These are phyloP conservation scores for Drosophila murphyi DNA, from an alignment of 1,140 invertebrate genomes.

Conservation along the genomic window DNA sequence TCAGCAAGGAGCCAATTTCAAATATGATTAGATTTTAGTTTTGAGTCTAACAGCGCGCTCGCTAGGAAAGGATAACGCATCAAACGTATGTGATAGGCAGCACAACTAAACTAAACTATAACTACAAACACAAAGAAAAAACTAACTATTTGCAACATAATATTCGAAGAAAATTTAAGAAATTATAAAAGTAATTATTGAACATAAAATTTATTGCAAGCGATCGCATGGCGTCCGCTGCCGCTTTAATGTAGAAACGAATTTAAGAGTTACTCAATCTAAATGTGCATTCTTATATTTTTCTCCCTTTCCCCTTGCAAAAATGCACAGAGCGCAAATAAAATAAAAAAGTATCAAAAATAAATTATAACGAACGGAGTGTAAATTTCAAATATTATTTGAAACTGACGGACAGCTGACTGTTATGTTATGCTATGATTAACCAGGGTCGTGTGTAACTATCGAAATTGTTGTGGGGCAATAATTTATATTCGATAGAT, in stretches of 20 bases:
- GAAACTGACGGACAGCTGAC: slow-evolving; percentile 2
- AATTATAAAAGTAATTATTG: slow-evolving; percentile 45
- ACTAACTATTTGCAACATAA: slow-evolving; percentile 25
- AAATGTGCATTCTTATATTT: slow-evolving; percentile 42
- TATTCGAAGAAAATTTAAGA: slow-evolving; percentile 26
- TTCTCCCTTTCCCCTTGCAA: slow-evolving; percentile 10
- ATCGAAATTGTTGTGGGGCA: slow-evolving; percentile 33
- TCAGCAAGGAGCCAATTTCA: slow-evolving; percentile 30
- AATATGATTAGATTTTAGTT: slow-evolving; percentile 62
- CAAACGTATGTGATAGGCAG: slow-evolving; percentile 55
- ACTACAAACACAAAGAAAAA: slow-evolving; percentile 9
- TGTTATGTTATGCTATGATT: slow-evolving; percentile 28
- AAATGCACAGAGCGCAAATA: slow-evolving; percentile 22
- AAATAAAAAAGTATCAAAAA: slow-evolving; percentile 12
- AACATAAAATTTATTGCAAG: slow-evolving; percentile 30
- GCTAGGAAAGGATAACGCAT: slow-evolving; percentile 39
- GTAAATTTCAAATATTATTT: slow-evolving; percentile 14
- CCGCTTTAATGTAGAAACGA: slow-evolving; percentile 64
- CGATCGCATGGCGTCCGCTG: slow-evolving; percentile 40
- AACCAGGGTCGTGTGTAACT: slow-evolving; percentile 18
- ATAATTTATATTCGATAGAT: slow-evolving; percentile 49
- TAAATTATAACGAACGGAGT: slow-evolving; percentile 2
- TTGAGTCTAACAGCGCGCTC: not conserved
- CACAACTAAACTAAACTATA: slow-evolving; percentile 44
- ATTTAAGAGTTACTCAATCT: slow-evolving; percentile 57